phyloP scores from a whole-genome alignment of 92 coral and sea anemone species.

The Phenganax marumi region DNA sequence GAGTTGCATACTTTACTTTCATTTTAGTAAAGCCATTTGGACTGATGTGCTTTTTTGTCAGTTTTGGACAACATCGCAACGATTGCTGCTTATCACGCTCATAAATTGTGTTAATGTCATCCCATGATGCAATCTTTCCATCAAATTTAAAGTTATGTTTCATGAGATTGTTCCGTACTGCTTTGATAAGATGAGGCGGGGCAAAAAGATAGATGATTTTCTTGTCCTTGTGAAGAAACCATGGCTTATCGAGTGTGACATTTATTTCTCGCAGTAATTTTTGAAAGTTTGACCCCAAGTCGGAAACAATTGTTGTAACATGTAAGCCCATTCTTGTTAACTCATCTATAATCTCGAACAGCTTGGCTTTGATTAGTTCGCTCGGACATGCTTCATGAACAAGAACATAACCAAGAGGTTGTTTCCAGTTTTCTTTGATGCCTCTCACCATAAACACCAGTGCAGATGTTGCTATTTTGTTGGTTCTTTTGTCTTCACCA shows the following conservation, averaged over 20 bases:
- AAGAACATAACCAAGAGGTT: slow-evolving; percentile 38
- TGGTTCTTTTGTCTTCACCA: background rate
- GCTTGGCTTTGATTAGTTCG: background rate
- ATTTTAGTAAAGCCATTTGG: slow-evolving; percentile 20
- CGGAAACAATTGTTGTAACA: slow-evolving; percentile 10
- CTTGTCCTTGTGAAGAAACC: slow-evolving; percentile 28
- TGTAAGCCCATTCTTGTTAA: slow-evolving; percentile 9
- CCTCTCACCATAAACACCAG: slow-evolving; percentile 42
- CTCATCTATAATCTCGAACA: slow-evolving; percentile 3
- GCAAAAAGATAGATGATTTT: slow-evolving; percentile 19
- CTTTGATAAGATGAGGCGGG: slow-evolving; percentile 42
- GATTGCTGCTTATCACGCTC: slow-evolving; percentile 8
- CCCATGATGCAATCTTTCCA: slow-evolving; percentile 27
- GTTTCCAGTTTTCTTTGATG: slow-evolving; percentile 37
- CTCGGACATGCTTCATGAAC: slow-evolving; percentile 14
- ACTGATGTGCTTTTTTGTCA: slow-evolving; percentile 36
- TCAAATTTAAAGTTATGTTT: slow-evolving; percentile 24
- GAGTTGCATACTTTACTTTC: slow-evolving; percentile 32
- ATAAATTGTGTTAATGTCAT: slow-evolving; percentile 6
- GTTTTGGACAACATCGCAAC: slow-evolving; percentile 40
- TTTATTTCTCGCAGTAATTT: slow-evolving; percentile 1
- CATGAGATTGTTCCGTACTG: slow-evolving; percentile 34
- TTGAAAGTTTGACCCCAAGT: slow-evolving; percentile 22
- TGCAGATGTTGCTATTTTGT: slow-evolving; percentile 13
- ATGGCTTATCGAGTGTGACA: slow-evolving; percentile 15